These are phyloP conservation scores for Drosophila ambigua DNA, from an alignment of 1,140 invertebrate species.

Conservation along the genomic window DNA sequence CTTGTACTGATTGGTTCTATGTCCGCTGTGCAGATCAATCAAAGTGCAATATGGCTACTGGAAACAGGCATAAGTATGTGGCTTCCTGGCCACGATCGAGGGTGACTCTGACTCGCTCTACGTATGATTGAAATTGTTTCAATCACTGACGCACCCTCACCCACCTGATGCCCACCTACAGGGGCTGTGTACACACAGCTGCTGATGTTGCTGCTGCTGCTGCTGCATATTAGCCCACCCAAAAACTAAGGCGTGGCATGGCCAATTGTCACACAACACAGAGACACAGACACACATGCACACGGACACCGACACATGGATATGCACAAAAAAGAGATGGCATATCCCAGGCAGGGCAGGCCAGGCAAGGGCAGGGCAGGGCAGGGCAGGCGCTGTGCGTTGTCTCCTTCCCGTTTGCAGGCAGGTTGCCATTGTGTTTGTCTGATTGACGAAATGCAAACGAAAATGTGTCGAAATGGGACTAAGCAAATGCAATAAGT, in stretches of 20 bases:
- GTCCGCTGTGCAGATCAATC: too few species aligned
- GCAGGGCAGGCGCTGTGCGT: slow-evolving; percentile 7
- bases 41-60: too few species aligned
- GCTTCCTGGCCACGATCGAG: too few species aligned
- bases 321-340: slow-evolving; percentile 18
- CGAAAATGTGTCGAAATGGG: slow-evolving; percentile 81
- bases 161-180: too few species aligned
- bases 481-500: slow-evolving; percentile 73
- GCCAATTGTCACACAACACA: slow-evolving; percentile 59
- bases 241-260: slow-evolving; percentile 66
- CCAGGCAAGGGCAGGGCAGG: background rate
- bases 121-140: too few species aligned
- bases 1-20: too few species aligned
- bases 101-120: too few species aligned
- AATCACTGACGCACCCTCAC: background rate
- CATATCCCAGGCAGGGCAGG: background rate
- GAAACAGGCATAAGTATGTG: too few species aligned
- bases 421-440: slow-evolving; percentile 69
- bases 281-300: slow-evolving; percentile 7
- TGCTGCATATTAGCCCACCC: slow-evolving; percentile 52
- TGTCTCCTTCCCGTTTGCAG: slow-evolving; percentile 51
- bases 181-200: slow-evolving; percentile 35
- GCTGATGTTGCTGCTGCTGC: slow-evolving; percentile 8
- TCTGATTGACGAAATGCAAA: slow-evolving; percentile 82
- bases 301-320: too few species aligned